Evolutionary conservation across 2,888 invertebrate genomes (phyloP), one percentile per base, ranked within the genome.

Genomic region (Agrochola lychnidis): DNA sequence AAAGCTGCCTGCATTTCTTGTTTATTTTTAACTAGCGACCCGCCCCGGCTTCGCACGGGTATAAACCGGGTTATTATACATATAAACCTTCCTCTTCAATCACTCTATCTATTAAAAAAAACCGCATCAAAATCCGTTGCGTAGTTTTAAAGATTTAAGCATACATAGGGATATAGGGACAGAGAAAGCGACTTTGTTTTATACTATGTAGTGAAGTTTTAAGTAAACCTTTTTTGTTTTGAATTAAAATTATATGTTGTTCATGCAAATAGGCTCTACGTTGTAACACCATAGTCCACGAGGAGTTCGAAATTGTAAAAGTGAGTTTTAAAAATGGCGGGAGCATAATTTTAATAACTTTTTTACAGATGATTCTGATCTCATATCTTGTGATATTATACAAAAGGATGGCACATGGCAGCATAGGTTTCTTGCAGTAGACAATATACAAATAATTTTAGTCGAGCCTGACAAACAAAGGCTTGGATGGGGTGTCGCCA

Each of bases 401-500:
- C 98, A 98, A 90, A 98, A 99, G 92, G 99, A 99, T 89, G 98
- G 98, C 48, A 98, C 98, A 51, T 99, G 99, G 96, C 98, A 98
- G 85, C 97, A 99, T 62, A 97, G 99, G n/a, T 99, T 99, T 94
- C 96, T 99, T 70, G 99, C 99, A 0, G 99, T 99, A 63, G 99
- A 99, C 93, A 97, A 98, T 36, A 97, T 99, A 70, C 99, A 99
- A 94, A 97, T 99, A 86, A 99, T 99, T 83, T 97, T 99, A 22
- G 99, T 99, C 0, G 99, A 99, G 92, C 99, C 99, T 0, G 99
- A 99, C 92, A 98, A 98, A 63, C 98, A 98, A 90, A 97, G 98
- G 77, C 97, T 99, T 42, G 99, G 99, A 0, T 99, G 99, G 99
- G 99, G 99, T 25, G 98, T 99, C 5, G 99, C 99, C 0, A 99